Evolutionary conservation across 30 jellyfish, hydroid and myxozoan species (phyloP), one percentile per base, ranked within the genome.

Genomic region (Aurelia coerulea): DNA sequence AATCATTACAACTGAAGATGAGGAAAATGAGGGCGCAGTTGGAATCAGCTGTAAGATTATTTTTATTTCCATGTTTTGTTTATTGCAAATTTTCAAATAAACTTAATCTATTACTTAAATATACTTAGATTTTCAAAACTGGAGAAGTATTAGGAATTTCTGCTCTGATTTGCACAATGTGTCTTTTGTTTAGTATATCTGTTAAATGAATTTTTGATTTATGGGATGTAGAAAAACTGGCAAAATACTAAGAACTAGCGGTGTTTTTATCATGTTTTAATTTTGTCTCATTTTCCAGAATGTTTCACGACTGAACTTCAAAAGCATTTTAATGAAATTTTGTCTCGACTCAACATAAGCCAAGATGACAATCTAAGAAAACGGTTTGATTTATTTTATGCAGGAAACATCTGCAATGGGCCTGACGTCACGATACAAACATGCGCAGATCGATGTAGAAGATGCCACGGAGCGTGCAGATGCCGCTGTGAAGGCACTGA

Each of bases 401-500:
- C 31, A 88, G 96, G 96, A 88, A 50, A 54, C 90, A 23, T 84
- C 86, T 18, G 90, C 96, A 65, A 79, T 79, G 87, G 83, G 71
- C 50, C 71, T 75, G 19, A 78, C 84, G 18, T 52, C 96, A 16
- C 59, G 85, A 32, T 88, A 88, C 76, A 78, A 79, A 71, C 86
- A 88, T 33, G 96, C 96, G 16, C 96, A 88, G 63, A 84, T 46
- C 33, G 96, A 88, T 34, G 85, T 88, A 5, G 96, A 88, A 53
- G 96, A 88, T 53, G 96, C 96, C 1, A 79, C 85, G 37, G 96
- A 88, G 74, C 81, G 96, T 39, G 90, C 96, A 60, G 96, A 88
- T 51, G 89, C 96, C 51, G 96, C 96, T 68, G 96, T 75, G 78
- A 77, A 53, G 90, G 96, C 96, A 72, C 89, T 88, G 46, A 79